phyloP scores from a whole-genome alignment of 2,797 vertebrate species.

The Acestrorhynchus altus region DNA sequence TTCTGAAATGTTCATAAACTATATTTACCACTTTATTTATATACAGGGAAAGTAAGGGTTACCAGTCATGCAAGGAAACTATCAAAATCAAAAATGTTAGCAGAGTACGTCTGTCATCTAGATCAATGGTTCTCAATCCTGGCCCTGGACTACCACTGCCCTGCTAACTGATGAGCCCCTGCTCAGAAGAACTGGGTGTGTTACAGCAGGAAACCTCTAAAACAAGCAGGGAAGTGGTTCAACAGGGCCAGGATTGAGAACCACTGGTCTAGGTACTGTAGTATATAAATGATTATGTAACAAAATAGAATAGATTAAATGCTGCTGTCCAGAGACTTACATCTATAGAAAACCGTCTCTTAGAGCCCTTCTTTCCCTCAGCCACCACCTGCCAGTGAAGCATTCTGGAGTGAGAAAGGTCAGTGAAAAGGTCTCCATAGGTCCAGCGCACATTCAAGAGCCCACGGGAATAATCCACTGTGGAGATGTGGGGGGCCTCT shows the following conservation, averaged over 20 bases:
- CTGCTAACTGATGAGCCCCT: no score
- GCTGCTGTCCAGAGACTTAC: constrained; percentile 64
- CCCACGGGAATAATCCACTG: constrained; percentile 87
- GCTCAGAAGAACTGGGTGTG: no score
- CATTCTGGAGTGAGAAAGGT: constrained; percentile 93
- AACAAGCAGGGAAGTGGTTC: no score
- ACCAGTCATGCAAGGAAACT: neutral
- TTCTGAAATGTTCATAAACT: no score
- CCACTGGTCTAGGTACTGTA: no score
- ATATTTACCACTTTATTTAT: neutral
- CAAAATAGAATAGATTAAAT: neutral
- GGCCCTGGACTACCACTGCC: no score
- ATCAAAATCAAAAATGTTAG: neutral
- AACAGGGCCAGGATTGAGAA: no score
- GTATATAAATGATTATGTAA: neutral
- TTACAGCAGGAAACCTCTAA: no score
- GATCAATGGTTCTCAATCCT: no score
- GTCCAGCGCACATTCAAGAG: constrained; percentile 87
- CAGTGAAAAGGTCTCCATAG: constrained; percentile 87
- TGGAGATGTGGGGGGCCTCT: constrained; percentile 90
- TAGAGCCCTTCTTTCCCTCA: constrained; percentile 86
- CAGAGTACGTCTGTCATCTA: neutral
- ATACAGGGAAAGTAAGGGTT: neutral
- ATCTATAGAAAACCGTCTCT: constrained; percentile 80
- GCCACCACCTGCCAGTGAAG: constrained; percentile 93